These are phyloP conservation scores for Neotoxoptera formosana DNA, from an alignment of 1,140 invertebrate genomes.

Conservation along the genomic window DNA sequence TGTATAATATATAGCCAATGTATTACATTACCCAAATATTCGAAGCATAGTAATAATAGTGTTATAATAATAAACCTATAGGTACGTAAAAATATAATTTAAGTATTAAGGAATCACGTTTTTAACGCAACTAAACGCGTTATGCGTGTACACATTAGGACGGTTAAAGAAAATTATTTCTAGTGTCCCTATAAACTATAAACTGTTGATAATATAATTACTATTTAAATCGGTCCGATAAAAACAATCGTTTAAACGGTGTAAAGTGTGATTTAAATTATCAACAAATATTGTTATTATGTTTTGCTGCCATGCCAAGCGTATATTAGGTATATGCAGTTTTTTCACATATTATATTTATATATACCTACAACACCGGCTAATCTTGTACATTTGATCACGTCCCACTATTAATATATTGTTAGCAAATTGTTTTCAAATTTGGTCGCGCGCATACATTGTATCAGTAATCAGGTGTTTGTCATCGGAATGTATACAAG, in stretches of 20 bases:
- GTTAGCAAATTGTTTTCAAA: constrained; percentile 34
- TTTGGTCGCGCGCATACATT: background rate
- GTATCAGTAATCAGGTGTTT: constrained; percentile 17
- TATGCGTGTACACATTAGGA: background rate
- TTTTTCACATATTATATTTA: background rate
- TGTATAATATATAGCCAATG: background rate
- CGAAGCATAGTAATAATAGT: too few relatives aligned
- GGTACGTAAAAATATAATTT: too few relatives aligned
- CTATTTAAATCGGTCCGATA: background rate
- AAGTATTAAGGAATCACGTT: background rate
- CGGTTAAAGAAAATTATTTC: background rate
- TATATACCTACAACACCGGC: background rate
- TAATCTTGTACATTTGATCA: constrained; percentile 38
- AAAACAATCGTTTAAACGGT: background rate
- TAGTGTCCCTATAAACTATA: constrained; percentile 3
- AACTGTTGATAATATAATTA: background rate
- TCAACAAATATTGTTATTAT: constrained; percentile 2
- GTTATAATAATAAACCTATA: too few relatives aligned
- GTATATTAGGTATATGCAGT: background rate
- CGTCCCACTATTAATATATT: constrained; percentile 24
- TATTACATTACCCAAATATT: background rate
- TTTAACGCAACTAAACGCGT: background rate
- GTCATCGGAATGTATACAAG: constrained; percentile 14
- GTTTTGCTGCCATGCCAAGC: background rate
- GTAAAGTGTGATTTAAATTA: background rate